Evolutionary conservation across 2,113 vertebrate genomes (phyloP).

Genomic region (Myodes glareolus): DNA sequence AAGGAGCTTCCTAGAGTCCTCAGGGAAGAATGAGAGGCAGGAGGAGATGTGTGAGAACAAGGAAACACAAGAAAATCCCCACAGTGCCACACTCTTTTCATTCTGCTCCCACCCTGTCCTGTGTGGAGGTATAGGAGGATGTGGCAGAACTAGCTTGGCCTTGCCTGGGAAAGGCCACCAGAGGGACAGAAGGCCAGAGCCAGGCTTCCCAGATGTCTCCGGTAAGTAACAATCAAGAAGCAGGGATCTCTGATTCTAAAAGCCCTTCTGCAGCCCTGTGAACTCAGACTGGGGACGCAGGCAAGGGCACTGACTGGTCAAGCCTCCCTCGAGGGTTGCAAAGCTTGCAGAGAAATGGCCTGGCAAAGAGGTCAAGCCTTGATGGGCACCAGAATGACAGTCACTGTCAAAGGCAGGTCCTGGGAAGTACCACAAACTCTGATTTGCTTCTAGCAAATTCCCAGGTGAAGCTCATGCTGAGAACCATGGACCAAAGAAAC

Average conservation of each 20-base stretch:
- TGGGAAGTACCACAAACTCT: background rate
- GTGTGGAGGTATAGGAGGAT: background rate
- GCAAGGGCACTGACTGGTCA: background rate
- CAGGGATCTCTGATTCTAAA: background rate
- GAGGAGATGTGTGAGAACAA: background rate
- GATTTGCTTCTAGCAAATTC: background rate
- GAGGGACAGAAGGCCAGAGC: background rate
- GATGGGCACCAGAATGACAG: background rate
- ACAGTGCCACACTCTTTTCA: background rate
- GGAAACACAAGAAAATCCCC: background rate
- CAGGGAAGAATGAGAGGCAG: background rate
- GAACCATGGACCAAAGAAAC: background rate
- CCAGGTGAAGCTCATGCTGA: background rate
- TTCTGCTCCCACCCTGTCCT: conserved; percentile 2
- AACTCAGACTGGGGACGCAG: background rate
- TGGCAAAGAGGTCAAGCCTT: background rate
- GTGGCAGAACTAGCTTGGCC: background rate
- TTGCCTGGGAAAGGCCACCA: background rate
- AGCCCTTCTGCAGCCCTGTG: background rate
- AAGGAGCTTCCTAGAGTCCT: background rate
- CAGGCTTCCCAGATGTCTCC: background rate
- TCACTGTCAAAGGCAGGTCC: background rate
- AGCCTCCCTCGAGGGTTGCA: background rate
- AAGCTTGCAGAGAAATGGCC: too few relatives aligned
- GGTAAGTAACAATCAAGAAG: background rate